Percentiles rank a stretch among this genome's conserved stretches.
phyloP scores from a whole-genome alignment of 2,797 vertebrate species.

The Ctenopoma kingsleyae region DNA sequence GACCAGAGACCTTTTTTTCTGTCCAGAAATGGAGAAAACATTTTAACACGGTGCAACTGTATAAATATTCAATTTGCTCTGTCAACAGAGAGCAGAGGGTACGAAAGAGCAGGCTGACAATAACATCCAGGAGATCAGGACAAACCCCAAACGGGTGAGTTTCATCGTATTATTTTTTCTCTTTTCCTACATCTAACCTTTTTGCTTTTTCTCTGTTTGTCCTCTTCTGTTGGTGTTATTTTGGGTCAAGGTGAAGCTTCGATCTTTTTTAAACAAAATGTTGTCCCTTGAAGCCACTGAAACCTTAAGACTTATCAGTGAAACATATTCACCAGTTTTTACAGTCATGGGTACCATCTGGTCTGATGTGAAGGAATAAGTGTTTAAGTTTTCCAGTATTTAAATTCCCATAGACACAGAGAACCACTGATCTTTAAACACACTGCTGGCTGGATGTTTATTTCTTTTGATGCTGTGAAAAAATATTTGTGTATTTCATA shows the following conservation, averaged over 20 bases:
- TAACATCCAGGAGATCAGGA: neutral
- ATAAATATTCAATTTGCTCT: neutral
- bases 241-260: conserved; percentile 18
- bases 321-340: neutral
- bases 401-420: conserved; percentile 13
- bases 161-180: neutral
- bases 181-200: neutral
- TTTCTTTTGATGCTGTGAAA: conserved; percentile 1
- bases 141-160: conserved; percentile 1
- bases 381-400: conserved; percentile 10
- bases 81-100: conserved; percentile 5
- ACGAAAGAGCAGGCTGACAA: neutral
- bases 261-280: neutral
- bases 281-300: conserved; percentile 12
- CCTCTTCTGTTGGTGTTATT: neutral
- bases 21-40: neutral
- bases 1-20: too few species aligned
- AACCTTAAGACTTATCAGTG: conserved; percentile 6
- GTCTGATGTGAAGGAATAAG: conserved; percentile 6
- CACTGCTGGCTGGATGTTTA: conserved; percentile 25
- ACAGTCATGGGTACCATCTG: neutral
- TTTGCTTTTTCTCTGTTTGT: neutral
- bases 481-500: too few species aligned
- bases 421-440: conserved; percentile 13
- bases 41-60: neutral